Conservation (phyloP, 2,888 invertebrate species). For the Drosophila kuntzei region DNA sequence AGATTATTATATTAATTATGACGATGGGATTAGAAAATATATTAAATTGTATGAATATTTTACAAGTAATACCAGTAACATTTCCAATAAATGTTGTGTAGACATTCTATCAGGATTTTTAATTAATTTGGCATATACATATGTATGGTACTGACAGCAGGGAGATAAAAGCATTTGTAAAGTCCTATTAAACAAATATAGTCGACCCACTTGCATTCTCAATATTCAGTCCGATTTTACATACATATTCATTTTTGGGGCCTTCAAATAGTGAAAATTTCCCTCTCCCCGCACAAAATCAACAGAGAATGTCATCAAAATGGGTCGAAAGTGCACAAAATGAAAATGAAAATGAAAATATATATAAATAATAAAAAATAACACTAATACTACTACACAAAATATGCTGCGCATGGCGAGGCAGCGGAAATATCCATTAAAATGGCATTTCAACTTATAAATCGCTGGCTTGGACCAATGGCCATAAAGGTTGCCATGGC, state of each 20-base stretch:
- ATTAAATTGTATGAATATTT: background rate
- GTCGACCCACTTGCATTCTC: conserved; percentile 19
- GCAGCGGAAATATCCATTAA: conserved; percentile 79
- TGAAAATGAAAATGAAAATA: conserved; percentile 13
- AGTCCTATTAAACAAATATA: conserved; percentile 15
- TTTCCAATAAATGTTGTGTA: background rate
- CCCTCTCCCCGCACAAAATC: background rate
- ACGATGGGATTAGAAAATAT: background rate
- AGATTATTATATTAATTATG: background rate
- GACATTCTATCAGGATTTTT: conserved; percentile 16
- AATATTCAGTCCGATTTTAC: conserved; percentile 7
- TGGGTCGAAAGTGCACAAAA: conserved; percentile 19
- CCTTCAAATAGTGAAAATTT: conserved; percentile 5
- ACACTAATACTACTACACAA: conserved; percentile 44
- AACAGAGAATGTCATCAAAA: conserved; percentile 9
- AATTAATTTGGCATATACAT: conserved; percentile 12
- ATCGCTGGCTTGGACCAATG: conserved; percentile 58
- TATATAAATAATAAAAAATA: conserved; percentile 13
- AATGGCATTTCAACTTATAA: conserved; percentile 78
- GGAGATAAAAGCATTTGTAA: conserved; percentile 17
- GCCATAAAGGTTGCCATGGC: conserved; percentile 31
- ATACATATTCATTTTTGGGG: conserved; percentile 10
- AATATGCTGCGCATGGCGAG: conserved; percentile 61
- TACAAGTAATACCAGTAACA: background rate
- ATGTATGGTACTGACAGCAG: background rate